Evolutionary conservation across 1,140 invertebrate species (phyloP).

Genomic region (Mycetomoellerius zeteki): DNA sequence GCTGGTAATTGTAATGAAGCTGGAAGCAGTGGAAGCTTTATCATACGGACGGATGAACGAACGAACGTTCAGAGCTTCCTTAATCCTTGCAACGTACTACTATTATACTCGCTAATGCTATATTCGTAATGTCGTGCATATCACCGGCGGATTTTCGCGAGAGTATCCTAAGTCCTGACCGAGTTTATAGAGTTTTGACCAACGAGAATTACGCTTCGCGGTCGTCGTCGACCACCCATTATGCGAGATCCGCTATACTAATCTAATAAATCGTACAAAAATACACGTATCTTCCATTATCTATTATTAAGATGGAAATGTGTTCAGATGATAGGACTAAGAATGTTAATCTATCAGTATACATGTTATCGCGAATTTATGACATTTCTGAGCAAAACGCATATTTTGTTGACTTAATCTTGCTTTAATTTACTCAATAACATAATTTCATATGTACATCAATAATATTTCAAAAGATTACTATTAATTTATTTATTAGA

Average conservation of each 20-base stretch:
- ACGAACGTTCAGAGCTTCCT: neutral
- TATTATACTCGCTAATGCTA: constrained; percentile 7
- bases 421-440: neutral
- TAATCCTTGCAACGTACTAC: constrained; percentile 30
- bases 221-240: constrained; percentile 11
- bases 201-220: constrained; percentile 21
- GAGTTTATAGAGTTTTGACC: constrained; percentile 61
- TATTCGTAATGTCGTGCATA: constrained; percentile 11
- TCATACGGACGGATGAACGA: neutral
- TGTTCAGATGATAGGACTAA: neutral
- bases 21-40: no score
- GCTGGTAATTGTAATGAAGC: neutral
- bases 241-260: constrained; percentile 12
- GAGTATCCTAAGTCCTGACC: neutral
- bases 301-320: neutral
- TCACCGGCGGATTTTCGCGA: constrained; percentile 50
- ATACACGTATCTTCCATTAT: neutral
- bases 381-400: neutral
- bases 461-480: neutral
- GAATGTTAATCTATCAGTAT: neutral
- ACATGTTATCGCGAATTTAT: neutral
- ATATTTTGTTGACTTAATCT: neutral
- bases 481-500: neutral
- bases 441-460: neutral
- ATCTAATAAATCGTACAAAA: constrained; percentile 23